Base-by-base conservation (phyloP, 1,140 invertebrate genomes). In the Heliconius hermathena region DNA sequence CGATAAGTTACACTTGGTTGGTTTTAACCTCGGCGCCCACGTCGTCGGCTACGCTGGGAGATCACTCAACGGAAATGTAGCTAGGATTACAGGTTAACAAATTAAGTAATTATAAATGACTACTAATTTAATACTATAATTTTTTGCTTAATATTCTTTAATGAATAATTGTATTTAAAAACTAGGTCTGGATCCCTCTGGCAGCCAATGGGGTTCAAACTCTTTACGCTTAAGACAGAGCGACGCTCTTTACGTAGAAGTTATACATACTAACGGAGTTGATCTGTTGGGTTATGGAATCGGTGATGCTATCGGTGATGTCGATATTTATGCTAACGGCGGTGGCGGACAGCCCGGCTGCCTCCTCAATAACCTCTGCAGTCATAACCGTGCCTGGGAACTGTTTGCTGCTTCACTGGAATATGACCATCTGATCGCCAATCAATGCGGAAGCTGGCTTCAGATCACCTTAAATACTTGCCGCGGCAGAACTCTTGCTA, bases 21-120 rank as follows among this genome's bases (percentile, higher is more conserved):
- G 98, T 0, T 98, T 98, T 90, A 96, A 96, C 82, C 90, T 97
- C 1, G 98, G 98, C 0, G 98, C 98, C 1, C 98, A 99, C 84
- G 96, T 98, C 1, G 97, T 97, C 1, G 98, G 98, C 1, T 98
- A 97, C 83, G 96, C 97, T 9, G 98, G 97, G 1, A 95, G 97
- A 52, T 95, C 96, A 79, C 88, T 97, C 0, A 94, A 95, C 74
- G 84, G 82, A 8, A 13, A 71, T 46, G 74, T 91, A 94, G 71
- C 95, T 90, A 88, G 95, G 93, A 78, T 95, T 95, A 87, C 96
- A 95, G 75, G 91, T 80, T 8, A 33, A 8, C 6, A 20, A 41
- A 46, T 46, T 46, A 16, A 16, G 0, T 16, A 16, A 46, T 46
- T 46, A 46, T 1, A 46, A 4, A 13, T 46, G 16, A 46, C 41